Percentiles rank a stretch among this genome's conserved stretches.
Evolutionary conservation across 2,113 vertebrate genomes (phyloP).

Genomic region (Lagopus muta): DNA sequence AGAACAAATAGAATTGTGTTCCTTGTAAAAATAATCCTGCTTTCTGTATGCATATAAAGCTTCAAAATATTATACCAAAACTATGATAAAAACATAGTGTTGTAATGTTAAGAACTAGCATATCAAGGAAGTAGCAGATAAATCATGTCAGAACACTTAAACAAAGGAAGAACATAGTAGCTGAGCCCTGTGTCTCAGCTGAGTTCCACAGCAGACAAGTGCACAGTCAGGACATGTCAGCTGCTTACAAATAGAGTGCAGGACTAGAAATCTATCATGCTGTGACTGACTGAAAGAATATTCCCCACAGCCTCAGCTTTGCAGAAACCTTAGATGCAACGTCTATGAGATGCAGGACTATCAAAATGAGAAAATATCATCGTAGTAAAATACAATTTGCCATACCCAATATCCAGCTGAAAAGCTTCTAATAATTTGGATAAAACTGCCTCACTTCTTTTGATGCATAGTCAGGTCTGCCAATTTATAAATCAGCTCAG

Average conservation of each 20-base stretch:
- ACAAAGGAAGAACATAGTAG: background rate
- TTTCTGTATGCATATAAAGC: background rate
- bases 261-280: slow-evolving; percentile 34
- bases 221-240: background rate
- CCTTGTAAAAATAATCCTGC: background rate
- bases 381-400: background rate
- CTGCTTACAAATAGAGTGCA: background rate
- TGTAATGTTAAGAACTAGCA: fast-evolving
- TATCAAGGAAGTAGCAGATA: background rate
- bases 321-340: background rate
- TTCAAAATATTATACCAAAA: slow-evolving; percentile 11
- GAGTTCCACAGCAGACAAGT: background rate
- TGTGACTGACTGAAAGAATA: background rate
- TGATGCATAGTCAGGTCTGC: slow-evolving; percentile 33
- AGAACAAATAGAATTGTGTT: background rate
- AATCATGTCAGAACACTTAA: background rate
- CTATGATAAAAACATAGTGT: background rate
- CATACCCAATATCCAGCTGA: background rate
- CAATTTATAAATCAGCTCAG: slow-evolving; percentile 44
- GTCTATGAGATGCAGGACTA: background rate
- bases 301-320: background rate
- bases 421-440: slow-evolving; percentile 43
- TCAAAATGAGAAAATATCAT: background rate
- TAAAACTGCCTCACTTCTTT: background rate
- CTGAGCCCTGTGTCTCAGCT: background rate